phyloP scores from a whole-genome alignment of 2,113 vertebrate species.

The Dolichotis patagonum region DNA sequence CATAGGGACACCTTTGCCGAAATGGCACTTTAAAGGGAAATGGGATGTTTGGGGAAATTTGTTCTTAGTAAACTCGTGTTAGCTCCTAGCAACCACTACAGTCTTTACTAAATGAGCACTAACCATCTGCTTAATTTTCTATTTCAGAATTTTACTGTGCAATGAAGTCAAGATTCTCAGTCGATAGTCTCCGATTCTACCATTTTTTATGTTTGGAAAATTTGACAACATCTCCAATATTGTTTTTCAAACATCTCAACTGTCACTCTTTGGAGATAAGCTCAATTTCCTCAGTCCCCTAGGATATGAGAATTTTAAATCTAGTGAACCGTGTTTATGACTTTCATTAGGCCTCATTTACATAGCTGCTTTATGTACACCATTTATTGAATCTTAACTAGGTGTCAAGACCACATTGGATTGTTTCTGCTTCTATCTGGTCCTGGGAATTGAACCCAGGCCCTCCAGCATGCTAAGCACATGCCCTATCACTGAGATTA shows the following conservation, averaged over 20 bases:
- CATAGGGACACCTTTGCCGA: background rate
- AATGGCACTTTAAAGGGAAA: conserved; percentile 53
- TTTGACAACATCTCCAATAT: background rate
- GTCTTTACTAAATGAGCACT: conserved; percentile 69
- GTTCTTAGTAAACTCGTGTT: conserved; percentile 48
- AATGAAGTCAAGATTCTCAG: background rate
- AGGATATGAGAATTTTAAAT: background rate
- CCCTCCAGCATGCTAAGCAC: background rate
- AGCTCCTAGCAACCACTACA: conserved; percentile 62
- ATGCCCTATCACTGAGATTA: background rate
- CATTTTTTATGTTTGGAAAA: conserved; percentile 13
- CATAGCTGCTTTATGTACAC: background rate
- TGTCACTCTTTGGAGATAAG: background rate
- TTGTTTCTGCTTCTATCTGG: background rate
- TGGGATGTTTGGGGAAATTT: conserved; percentile 18
- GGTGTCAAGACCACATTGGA: background rate
- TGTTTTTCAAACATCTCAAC: conserved; percentile 51
- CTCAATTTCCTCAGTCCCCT: background rate
- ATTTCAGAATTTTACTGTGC: conserved; percentile 42
- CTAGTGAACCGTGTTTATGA: background rate
- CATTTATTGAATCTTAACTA: background rate
- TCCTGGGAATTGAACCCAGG: background rate
- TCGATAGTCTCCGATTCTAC: background rate
- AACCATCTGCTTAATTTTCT: conserved; percentile 58
- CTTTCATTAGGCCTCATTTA: background rate